These are phyloP conservation scores for Chloroceryle inda DNA, from an alignment of 2,797 vertebrate species.

Conservation along the genomic window DNA sequence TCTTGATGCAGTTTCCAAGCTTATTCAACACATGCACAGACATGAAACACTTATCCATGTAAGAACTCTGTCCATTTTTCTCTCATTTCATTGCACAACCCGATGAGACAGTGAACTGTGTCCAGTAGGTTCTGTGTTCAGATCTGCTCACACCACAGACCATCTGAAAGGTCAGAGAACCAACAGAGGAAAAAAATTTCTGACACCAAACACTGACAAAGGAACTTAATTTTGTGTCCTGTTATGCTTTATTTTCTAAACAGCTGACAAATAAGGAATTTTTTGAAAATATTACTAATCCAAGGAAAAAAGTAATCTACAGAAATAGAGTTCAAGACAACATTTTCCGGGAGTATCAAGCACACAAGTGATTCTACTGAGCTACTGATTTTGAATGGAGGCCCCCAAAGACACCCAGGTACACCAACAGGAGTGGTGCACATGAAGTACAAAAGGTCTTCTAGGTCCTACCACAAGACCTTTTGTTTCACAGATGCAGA, in stretches of 20 bases:
- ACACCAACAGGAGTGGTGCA: fast-evolving
- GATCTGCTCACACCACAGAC: neutral
- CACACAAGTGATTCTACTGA: fast-evolving
- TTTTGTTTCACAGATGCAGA: neutral
- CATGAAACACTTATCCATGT: neutral
- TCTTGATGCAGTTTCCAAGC: neutral
- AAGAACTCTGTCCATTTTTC: neutral
- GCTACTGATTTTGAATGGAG: neutral
- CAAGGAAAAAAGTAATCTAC: neutral
- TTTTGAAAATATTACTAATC: neutral
- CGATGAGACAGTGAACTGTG: neutral
- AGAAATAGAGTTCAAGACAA: neutral
- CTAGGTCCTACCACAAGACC: neutral
- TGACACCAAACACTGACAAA: neutral
- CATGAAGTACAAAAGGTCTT: neutral
- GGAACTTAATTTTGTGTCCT: neutral
- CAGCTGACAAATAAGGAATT: neutral
- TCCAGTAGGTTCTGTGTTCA: neutral
- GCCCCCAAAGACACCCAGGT: neutral
- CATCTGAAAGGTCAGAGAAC: neutral
- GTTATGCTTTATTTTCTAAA: neutral
- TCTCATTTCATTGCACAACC: neutral
- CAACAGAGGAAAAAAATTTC: neutral
- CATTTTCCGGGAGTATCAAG: neutral
- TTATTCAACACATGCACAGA: neutral